Conservation (phyloP, 2,888 invertebrate genomes). For the Perdita meconis region DNA sequence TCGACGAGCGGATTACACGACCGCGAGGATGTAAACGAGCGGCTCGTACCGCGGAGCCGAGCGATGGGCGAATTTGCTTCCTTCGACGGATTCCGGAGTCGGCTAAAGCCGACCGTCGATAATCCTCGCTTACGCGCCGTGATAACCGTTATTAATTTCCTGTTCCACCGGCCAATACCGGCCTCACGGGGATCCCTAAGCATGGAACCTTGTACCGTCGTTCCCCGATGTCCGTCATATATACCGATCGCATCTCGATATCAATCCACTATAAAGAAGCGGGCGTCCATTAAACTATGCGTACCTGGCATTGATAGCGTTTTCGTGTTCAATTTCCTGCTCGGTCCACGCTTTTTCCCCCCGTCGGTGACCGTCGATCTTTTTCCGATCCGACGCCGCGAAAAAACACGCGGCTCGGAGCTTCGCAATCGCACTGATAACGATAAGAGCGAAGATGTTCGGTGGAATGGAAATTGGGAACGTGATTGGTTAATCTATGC, state of each 20-base stretch:
- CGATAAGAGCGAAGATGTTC: background rate
- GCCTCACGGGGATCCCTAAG: background rate
- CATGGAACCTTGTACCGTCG: background rate
- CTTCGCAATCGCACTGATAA: background rate
- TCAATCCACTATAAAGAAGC: conserved; percentile 41
- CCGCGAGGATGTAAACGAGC: conserved; percentile 26
- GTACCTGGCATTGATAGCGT: conserved; percentile 42
- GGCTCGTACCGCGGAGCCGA: background rate
- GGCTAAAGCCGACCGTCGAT: conserved; percentile 12
- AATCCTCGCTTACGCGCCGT: conserved; percentile 31
- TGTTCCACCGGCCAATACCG: conserved; percentile 7
- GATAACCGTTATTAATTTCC: conserved; percentile 50
- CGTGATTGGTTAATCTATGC: background rate
- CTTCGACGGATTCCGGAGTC: conserved; percentile 38
- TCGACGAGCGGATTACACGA: conserved; percentile 45
- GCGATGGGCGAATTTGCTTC: conserved; percentile 57
- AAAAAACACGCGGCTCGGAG: conserved; percentile 5
- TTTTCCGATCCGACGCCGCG: background rate
- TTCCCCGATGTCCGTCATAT: background rate
- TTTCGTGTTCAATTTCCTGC: conserved; percentile 53
- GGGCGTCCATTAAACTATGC: conserved; percentile 40
- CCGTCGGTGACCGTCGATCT: background rate
- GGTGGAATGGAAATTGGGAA: background rate
- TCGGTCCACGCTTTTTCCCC: conserved; percentile 9
- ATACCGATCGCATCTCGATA: conserved; percentile 16